Evolutionary conservation across 2,113 vertebrate genomes (phyloP).

Genomic region (Illadopsis cleaveri): DNA sequence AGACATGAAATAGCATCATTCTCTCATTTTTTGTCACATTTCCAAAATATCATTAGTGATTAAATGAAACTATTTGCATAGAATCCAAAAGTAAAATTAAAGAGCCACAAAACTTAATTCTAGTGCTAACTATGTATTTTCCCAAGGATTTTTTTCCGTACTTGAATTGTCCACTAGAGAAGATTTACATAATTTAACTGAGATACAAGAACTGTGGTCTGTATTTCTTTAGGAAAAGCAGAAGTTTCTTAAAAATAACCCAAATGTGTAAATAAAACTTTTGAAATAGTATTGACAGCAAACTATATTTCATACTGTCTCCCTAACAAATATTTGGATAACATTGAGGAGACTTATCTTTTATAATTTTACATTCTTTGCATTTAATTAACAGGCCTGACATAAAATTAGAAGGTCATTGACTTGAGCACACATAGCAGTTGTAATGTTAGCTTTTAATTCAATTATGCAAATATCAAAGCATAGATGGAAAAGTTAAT

Average conservation of each 20-base stretch:
- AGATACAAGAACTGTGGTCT: not conserved
- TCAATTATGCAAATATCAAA: not conserved
- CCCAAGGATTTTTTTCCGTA: not conserved
- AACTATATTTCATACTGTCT: not conserved
- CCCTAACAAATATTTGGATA: not conserved
- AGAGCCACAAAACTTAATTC: not conserved
- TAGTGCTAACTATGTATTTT: not conserved
- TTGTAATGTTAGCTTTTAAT: not conserved
- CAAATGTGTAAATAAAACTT: not conserved
- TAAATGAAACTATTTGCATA: not conserved
- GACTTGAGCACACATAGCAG: not conserved
- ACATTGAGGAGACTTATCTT: not conserved
- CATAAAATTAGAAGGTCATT: not conserved
- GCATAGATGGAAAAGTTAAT: not conserved
- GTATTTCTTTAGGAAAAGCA: not conserved
- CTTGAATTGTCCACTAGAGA: not conserved
- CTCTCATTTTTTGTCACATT: not conserved
- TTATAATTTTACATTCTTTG: not conserved
- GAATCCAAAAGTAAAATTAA: not conserved
- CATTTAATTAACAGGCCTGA: not conserved
- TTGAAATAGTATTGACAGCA: not conserved
- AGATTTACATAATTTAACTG: not conserved
- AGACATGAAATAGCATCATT: not conserved
- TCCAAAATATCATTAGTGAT: not conserved
- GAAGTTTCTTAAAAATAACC: not conserved